Conservation (phyloP, 2,797 vertebrate genomes). For the Eleutherodactylus coqui region DNA sequence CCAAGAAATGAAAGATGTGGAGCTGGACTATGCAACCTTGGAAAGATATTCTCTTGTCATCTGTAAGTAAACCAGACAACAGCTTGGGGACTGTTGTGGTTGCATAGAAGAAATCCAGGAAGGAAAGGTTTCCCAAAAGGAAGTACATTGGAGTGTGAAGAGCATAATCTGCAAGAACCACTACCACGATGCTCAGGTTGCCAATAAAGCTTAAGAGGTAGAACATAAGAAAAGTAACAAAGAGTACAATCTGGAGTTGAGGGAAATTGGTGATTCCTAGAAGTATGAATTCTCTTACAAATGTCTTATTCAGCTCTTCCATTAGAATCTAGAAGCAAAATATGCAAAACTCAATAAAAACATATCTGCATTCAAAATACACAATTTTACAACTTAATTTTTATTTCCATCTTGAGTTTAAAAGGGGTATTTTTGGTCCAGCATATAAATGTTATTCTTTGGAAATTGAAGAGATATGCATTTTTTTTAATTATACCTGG, state of each 20-base stretch:
- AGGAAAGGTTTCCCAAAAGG: neutral
- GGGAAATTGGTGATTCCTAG: neutral
- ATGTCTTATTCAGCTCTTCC: neutral
- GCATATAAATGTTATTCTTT: no score
- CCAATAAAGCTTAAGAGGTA: neutral
- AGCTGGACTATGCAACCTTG: neutral
- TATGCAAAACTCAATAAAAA: no score
- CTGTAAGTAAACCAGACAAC: neutral
- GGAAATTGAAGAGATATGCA: no score
- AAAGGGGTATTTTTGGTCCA: no score
- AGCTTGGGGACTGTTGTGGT: neutral
- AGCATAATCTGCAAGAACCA: neutral
- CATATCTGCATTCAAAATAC: no score
- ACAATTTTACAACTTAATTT: no score
- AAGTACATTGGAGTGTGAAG: neutral
- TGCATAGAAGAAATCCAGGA: neutral
- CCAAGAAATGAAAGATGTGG: neutral
- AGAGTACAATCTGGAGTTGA: neutral
- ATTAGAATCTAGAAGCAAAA: neutral
- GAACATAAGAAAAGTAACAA: neutral
- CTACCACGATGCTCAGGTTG: neutral
- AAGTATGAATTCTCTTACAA: neutral
- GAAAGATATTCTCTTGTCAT: neutral
- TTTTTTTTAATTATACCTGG: no score
- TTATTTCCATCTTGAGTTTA: no score